A percentile compares a stretch with the other conserved stretches of the same genome.
These are phyloP conservation scores for Siphamia tubifer DNA, from an alignment of 2,113 vertebrate genomes.

Conservation along the genomic window DNA sequence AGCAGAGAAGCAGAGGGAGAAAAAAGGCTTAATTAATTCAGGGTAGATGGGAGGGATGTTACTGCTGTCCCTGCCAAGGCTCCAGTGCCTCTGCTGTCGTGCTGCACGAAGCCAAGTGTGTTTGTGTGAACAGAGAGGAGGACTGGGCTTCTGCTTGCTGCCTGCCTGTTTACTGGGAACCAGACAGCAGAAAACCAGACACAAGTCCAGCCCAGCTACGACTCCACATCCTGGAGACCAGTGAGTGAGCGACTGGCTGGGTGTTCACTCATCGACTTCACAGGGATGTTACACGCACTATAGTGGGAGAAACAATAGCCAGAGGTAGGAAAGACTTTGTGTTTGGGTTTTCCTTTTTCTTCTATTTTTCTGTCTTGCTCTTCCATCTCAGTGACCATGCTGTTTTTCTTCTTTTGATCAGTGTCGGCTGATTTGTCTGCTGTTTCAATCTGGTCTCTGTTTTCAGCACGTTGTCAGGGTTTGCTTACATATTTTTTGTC, in stretches of 20 bases:
- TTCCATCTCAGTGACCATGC: not conserved
- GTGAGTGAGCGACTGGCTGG: not conserved
- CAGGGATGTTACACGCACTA: constrained; percentile 19
- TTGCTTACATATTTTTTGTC: not conserved
- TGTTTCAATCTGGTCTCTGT: not conserved
- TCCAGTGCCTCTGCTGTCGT: constrained; percentile 45
- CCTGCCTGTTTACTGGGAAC: constrained; percentile 14
- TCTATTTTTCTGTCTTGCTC: not conserved
- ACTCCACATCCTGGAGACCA: not conserved
- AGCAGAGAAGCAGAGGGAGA: not conserved
- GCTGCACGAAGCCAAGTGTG: constrained; percentile 52
- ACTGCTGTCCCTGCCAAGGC: constrained; percentile 46
- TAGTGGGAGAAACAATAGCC: constrained; percentile 2
- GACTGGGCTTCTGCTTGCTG: constrained; percentile 6
- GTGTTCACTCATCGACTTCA: not conserved
- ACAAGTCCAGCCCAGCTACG: not conserved
- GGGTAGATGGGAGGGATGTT: constrained; percentile 72
- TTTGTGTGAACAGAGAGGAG: constrained; percentile 31
- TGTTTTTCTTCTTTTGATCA: not conserved
- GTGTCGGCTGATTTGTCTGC: not conserved
- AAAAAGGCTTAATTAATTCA: constrained; percentile 73
- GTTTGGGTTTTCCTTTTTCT: not conserved
- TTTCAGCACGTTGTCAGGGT: too few relatives aligned
- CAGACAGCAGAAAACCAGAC: constrained; percentile 21
- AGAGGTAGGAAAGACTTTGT: constrained; percentile 64